Evolutionary conservation across 1,140 invertebrate genomes (phyloP), one percentile per base, ranked within the genome.

Genomic region (Myzus persicae): DNA sequence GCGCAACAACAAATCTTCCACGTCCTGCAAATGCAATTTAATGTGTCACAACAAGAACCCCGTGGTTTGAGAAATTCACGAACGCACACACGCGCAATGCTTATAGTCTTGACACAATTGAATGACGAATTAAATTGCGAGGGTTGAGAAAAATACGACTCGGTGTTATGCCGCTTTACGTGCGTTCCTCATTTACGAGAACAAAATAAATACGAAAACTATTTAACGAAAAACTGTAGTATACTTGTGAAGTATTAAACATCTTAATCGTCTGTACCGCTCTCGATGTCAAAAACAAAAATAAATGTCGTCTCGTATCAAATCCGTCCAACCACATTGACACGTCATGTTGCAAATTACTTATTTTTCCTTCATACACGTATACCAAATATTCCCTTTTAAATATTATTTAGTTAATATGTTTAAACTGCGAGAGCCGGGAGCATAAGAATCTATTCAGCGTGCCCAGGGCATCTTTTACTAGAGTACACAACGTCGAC

Each of bases 11-110:
- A n/a, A 46, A 87, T 85, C 82, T 85, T 26, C 31, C 14, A 46
- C 85, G 42, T 46, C 85, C 85, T 51, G 48, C 48, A n/a, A 87
- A 87, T n/a, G 85, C 40, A 46, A 87, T 87, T 44, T 87, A 46
- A 87, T 8, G 18, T 46, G 85, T 87, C 85, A n/a, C 85, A 18
- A 46, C 85, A n/a, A 87, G 44, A 85, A 38, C 38, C 22, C 18
- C 36, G 36, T 40, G 81, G 38, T 40, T 82, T 82, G 81, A 85
- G 82, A 42, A 85, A 85, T 85, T 42, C 38, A 20, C 36, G 5
- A 0, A 22, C 6, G 20, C 36, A 38, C 76, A 38, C n/a, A 24
- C 3, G n/a, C 36, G n/a, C 8, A 8, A 38, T 24, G 38, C 22
- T 7, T 82, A 40, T 38, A 7, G 81, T 22, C 38, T 40, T 40